Evolutionary conservation across 2,888 invertebrate genomes (phyloP), one percentile per base, ranked within the genome.

Genomic region (Ligdia adustata): DNA sequence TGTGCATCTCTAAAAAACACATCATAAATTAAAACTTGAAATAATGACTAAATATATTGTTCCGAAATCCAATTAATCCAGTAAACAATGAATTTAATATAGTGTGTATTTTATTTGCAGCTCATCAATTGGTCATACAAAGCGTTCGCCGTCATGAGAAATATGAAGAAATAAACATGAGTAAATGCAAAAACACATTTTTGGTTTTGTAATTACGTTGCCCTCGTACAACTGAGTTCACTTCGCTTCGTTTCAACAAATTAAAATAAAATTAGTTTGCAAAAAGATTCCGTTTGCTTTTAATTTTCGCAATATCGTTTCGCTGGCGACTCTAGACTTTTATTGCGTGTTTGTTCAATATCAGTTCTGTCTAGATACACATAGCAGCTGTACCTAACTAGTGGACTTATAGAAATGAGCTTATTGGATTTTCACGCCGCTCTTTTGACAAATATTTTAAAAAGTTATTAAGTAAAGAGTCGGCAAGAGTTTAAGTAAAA

Each of bases 91-190:
- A 9, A 9, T 38, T 24, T 43, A 46, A 33, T 39, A 31, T 29
- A 42, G 48, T 22, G 18, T 26, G 22, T 39, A 40, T 62, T 69
- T 60, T 54, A 57, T 85, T 86, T 62, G n/a, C 82, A 90, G 90
- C 80, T 90, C 40, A 88, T 90, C 69, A 90, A 90, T 69, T 90
- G 90, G 90, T 78, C 90, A 4, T 90, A 90, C 68, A 90, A 90
- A 76, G 89, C 86, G 1, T 90, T 90, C 57, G 90, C 90, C 38
- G 87, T 90, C 9, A 88, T 90, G 78, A 80, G 87, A 27, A 88
- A 86, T 51, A 85, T 82, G 83, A 88, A 90, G 70, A 87, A 83
- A 72, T 86, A 75, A 75, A 64, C 39, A 48, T 38, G 28, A 45
- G 37, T 50, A 54, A 62, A 58, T 56, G 47, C 39, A 33, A 49